Percentiles rank a stretch among this genome's conserved stretches.
These are phyloP conservation scores for Diarsia rubi DNA, from an alignment of 2,888 invertebrate species.

Conservation along the genomic window DNA sequence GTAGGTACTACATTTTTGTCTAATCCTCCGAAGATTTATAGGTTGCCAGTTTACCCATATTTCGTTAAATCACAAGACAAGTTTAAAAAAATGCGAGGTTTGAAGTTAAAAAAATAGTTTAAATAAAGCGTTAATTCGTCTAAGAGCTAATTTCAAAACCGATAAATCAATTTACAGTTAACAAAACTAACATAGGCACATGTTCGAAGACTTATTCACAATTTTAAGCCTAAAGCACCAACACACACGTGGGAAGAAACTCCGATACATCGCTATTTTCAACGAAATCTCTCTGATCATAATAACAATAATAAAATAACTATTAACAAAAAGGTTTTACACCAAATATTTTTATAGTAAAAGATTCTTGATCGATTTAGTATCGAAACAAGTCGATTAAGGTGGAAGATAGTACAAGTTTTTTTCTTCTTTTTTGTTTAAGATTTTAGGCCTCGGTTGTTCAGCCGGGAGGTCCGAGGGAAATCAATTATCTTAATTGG, in stretches of 20 bases:
- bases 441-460: conserved; percentile 70
- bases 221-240: conserved; percentile 54
- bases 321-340: conserved; percentile 64
- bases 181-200: background rate
- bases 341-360: conserved; percentile 68
- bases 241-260: conserved; percentile 62
- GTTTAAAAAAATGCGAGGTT: background rate
- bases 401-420: conserved; percentile 72
- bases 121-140: background rate
- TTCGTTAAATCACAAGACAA: background rate
- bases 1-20: too few species aligned
- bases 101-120: background rate
- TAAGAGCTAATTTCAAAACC: background rate
- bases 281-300: conserved; percentile 53
- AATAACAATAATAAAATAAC: conserved; percentile 67
- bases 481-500: conserved; percentile 90
- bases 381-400: conserved; percentile 63
- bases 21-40: too few species aligned
- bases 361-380: conserved; percentile 66
- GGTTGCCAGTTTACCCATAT: background rate
- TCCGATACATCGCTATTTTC: conserved; percentile 31
- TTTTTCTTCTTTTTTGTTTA: conserved; percentile 69
- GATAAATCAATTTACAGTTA: conserved; percentile 1
- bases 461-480: conserved; percentile 79
- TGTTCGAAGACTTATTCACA: conserved; percentile 18